Percentiles rank a stretch among this genome's conserved stretches.
phyloP scores from a whole-genome alignment of 2,113 vertebrate species.

The Tenrec ecaudatus region DNA sequence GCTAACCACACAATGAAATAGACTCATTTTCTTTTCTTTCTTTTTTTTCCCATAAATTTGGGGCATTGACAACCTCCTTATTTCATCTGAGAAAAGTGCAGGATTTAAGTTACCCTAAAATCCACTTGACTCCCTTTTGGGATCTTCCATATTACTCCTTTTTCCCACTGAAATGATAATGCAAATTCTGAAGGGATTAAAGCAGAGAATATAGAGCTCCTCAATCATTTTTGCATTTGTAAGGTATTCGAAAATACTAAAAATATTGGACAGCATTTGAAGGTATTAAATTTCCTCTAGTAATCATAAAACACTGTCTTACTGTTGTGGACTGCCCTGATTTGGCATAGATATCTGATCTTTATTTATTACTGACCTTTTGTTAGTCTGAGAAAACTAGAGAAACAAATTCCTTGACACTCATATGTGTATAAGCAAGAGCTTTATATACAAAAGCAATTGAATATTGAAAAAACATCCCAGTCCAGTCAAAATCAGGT shows the following conservation, averaged over 20 bases:
- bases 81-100: slow-evolving; percentile 24
- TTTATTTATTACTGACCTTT: slow-evolving; percentile 12
- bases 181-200: not conserved
- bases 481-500: too few species aligned
- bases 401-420: too few species aligned
- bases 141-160: not conserved
- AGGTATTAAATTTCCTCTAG: not conserved
- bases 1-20: not conserved
- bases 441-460: too few species aligned
- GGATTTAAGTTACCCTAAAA: not conserved
- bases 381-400: too few species aligned
- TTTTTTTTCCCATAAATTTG: not conserved
- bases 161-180: slow-evolving; percentile 2
- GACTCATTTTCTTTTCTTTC: slow-evolving; percentile 7
- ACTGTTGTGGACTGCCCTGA: not conserved
- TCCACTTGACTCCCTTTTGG: not conserved
- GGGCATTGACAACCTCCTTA: not conserved
- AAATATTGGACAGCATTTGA: slow-evolving; percentile 5
- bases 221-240: not conserved
- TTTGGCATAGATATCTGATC: not conserved
- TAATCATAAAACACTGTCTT: not conserved
- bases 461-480: too few species aligned
- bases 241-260: not conserved
- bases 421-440: too few species aligned
- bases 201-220: not conserved